phyloP scores from a whole-genome alignment of 1,140 invertebrate genomes.

The Tetraneura akinire region DNA sequence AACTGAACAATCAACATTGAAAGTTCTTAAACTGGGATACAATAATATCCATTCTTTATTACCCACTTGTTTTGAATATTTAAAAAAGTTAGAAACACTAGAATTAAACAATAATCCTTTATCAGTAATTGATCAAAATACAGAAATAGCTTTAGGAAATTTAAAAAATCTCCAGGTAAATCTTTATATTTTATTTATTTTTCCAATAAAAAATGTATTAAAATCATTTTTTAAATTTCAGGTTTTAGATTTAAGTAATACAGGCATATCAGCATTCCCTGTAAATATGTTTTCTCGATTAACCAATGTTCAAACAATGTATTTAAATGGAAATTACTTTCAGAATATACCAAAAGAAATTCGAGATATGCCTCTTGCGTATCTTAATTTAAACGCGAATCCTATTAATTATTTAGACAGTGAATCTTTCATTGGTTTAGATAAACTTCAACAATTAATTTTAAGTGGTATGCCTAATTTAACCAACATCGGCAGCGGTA shows the following conservation, averaged over 20 bases:
- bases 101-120: slow-evolving; percentile 36
- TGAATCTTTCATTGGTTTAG: slow-evolving; percentile 27
- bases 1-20: neutral
- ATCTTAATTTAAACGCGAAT: slow-evolving; percentile 32
- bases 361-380: neutral
- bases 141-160: neutral
- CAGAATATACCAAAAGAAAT: slow-evolving; percentile 12
- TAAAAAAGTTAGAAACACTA: slow-evolving; percentile 15
- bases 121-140: slow-evolving; percentile 29
- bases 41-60: slow-evolving; percentile 24
- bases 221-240: neutral
- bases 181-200: too few species aligned
- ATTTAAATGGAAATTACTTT: slow-evolving; percentile 25
- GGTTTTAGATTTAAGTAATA: slow-evolving; percentile 28
- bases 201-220: neutral
- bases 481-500: neutral
- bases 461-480: slow-evolving; percentile 12
- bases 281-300: neutral
- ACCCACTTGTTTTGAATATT: slow-evolving; percentile 24
- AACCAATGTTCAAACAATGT: neutral
- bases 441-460: slow-evolving; percentile 11
- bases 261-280: neutral
- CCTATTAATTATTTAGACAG: neutral
- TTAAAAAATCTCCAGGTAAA: slow-evolving; percentile 34
- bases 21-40: neutral